Evolutionary conservation across 2,113 vertebrate species (phyloP).

Genomic region (Nothocercus julius): DNA sequence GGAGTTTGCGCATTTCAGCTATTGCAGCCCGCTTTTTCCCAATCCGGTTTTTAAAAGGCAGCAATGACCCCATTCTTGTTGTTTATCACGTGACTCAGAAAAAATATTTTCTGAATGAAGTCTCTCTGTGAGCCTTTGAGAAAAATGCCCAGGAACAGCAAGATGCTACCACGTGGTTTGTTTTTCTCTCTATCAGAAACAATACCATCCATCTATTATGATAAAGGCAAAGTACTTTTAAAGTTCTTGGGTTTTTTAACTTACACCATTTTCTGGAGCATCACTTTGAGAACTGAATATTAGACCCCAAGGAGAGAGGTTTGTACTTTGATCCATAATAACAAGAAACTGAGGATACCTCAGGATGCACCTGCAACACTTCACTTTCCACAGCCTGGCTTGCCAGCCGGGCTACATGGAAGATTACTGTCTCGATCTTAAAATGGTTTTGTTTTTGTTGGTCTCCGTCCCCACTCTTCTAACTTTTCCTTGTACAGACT

Average conservation of each 20-base stretch:
- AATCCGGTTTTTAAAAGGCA: not conserved
- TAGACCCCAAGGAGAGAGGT: not conserved
- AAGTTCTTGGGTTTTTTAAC: not conserved
- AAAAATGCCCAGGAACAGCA: not conserved
- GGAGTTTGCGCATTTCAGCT: not conserved
- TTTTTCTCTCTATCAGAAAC: not conserved
- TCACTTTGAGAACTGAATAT: not conserved
- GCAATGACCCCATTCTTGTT: not conserved
- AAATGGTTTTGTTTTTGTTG: not conserved
- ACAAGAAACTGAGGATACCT: not conserved
- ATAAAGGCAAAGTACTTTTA: not conserved
- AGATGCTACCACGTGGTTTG: not conserved
- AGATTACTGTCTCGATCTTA: not conserved
- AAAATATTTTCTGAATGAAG: not conserved
- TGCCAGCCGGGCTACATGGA: fast-evolving
- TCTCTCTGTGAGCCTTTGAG: not conserved
- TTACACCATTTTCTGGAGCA: not conserved
- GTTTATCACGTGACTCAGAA: not conserved
- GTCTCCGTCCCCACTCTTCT: not conserved
- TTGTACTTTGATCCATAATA: not conserved
- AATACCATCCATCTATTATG: fast-evolving
- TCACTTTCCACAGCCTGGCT: not conserved
- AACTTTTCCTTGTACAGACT: not conserved
- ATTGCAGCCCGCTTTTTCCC: not conserved
- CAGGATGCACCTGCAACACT: not conserved